phyloP scores from a whole-genome alignment of 1,140 invertebrate species.

The Anoplophora glabripennis region DNA sequence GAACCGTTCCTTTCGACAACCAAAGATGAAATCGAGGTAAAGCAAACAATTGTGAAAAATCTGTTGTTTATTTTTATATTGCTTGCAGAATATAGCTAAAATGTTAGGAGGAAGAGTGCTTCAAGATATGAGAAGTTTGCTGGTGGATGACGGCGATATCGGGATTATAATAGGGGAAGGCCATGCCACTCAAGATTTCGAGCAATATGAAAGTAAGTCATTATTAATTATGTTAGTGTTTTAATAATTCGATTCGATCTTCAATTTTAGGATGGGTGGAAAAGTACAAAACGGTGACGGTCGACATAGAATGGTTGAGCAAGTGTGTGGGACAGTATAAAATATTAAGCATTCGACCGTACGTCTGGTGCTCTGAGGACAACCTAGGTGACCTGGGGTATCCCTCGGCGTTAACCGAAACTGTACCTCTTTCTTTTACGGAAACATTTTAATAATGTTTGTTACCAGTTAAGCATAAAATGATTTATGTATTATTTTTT shows the following conservation, averaged over 20 bases:
- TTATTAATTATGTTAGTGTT: neutral
- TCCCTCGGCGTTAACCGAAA: conserved; percentile 32
- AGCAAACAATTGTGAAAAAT: neutral
- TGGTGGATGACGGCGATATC: conserved; percentile 27
- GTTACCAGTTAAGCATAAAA: no score
- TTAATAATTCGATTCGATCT: neutral
- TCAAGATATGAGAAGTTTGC: conserved; percentile 25
- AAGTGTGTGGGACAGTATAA: conserved; percentile 41
- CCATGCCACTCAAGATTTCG: conserved; percentile 35
- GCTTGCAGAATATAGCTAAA: conserved; percentile 35
- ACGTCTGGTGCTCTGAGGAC: conserved; percentile 38
- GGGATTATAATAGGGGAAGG: conserved; percentile 40
- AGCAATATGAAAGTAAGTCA: conserved; percentile 40
- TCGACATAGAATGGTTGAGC: conserved; percentile 45
- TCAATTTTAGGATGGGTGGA: conserved; percentile 35
- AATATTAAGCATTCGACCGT: conserved; percentile 37
- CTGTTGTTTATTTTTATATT: neutral
- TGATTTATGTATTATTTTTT: no score
- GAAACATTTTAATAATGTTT: conserved; percentile 8
- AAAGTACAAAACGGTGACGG: conserved; percentile 37
- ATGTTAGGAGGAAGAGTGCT: conserved; percentile 36
- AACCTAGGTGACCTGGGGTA: conserved; percentile 38
- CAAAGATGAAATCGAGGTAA: conserved; percentile 39
- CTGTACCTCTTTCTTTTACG: conserved; percentile 26
- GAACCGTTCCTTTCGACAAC: conserved; percentile 34